phyloP scores from a whole-genome alignment of 1,140 invertebrate genomes.

The Trachymyrmex cornetzi region DNA sequence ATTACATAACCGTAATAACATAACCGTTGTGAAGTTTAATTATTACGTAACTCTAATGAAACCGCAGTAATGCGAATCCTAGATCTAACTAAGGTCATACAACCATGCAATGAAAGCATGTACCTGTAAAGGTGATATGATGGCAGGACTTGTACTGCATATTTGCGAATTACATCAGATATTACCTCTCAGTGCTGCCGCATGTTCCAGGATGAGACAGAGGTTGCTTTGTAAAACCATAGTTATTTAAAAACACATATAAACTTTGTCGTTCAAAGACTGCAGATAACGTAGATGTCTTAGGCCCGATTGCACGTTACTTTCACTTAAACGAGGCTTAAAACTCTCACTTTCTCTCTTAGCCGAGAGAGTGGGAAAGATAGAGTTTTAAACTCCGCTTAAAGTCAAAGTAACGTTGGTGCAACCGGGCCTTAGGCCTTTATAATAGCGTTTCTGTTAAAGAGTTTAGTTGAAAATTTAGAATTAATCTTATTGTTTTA shows the following conservation, averaged over 20 bases:
- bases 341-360: too few relatives aligned
- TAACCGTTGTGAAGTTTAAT: background rate
- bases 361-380: too few relatives aligned
- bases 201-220: background rate
- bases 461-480: background rate
- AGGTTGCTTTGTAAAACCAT: background rate
- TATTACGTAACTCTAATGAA: slow-evolving; percentile 1
- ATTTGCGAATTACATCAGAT: slow-evolving; percentile 22
- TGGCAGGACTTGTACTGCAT: background rate
- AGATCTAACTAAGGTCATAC: slow-evolving; percentile 12
- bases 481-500: background rate
- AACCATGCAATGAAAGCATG: slow-evolving; percentile 4
- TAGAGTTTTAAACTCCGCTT: too few relatives aligned
- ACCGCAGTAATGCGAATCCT: background rate
- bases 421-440: too few relatives aligned
- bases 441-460: background rate
- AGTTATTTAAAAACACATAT: background rate
- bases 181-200: slow-evolving; percentile 12
- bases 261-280: too few relatives aligned
- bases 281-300: too few relatives aligned
- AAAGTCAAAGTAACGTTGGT: too few relatives aligned
- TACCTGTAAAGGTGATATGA: slow-evolving; percentile 1
- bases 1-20: background rate
- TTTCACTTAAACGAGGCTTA: too few relatives aligned
- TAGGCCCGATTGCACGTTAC: too few relatives aligned